These are phyloP conservation scores for Trisateles emortualis DNA, from an alignment of 2,888 invertebrate species.

Conservation along the genomic window DNA sequence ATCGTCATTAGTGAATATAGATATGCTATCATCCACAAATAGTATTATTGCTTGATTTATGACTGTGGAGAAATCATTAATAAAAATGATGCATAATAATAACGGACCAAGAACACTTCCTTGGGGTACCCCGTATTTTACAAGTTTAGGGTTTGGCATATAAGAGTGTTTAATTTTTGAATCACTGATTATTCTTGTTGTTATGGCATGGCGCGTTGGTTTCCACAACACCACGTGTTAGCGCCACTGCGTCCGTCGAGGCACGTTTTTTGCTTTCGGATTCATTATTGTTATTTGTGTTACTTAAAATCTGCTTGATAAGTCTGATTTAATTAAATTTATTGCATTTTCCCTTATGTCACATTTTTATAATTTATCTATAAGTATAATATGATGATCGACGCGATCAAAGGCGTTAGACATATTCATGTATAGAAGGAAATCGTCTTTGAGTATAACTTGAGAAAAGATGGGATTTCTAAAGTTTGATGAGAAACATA, in stretches of 20 bases:
- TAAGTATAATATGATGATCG: not conserved
- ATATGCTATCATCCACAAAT: not conserved
- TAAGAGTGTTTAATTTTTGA: not conserved
- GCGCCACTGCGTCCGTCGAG: no score
- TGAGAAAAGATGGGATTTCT: no score
- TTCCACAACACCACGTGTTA: no score
- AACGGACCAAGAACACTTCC: slow-evolving; percentile 1
- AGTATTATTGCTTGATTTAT: not conserved
- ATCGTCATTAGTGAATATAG: not conserved
- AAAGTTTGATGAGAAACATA: no score
- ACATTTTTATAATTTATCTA: not conserved
- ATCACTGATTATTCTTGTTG: no score
- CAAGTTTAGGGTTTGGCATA: no score
- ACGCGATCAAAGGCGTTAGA: not conserved
- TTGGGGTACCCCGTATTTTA: slow-evolving; percentile 22
- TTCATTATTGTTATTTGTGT: not conserved
- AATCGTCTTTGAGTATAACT: no score
- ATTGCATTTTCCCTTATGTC: not conserved
- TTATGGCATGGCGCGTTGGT: no score
- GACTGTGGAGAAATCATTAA: not conserved
- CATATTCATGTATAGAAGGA: not conserved
- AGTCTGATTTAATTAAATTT: not conserved
- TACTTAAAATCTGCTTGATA: not conserved
- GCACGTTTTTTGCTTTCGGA: no score
- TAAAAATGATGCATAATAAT: slow-evolving; percentile 3